Percentiles rank a stretch among this genome's conserved stretches.
These are phyloP conservation scores for Hyles vespertilio DNA, from an alignment of 1,140 invertebrate genomes.

Conservation along the genomic window DNA sequence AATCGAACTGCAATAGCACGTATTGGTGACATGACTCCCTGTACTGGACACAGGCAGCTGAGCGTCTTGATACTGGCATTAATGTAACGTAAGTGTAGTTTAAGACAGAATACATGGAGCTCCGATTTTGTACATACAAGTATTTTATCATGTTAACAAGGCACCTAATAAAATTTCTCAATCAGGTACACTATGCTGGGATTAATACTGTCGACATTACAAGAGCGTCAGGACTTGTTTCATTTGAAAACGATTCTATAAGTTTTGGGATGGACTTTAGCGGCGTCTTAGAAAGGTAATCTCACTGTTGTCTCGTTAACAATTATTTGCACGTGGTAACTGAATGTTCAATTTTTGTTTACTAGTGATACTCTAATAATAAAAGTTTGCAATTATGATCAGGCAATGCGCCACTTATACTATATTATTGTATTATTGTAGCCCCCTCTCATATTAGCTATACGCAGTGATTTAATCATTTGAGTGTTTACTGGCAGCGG, in stretches of 20 bases:
- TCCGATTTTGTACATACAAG: too few relatives aligned
- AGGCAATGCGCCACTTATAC: too few relatives aligned
- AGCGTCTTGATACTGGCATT: slow-evolving; percentile 16
- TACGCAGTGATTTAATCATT: too few relatives aligned
- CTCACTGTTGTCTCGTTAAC: too few relatives aligned
- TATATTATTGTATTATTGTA: too few relatives aligned
- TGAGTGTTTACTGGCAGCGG: slow-evolving; percentile 22
- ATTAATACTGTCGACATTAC: slow-evolving; percentile 24
- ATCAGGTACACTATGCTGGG: slow-evolving; percentile 36
- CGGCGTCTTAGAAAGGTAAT: slow-evolving; percentile 31
- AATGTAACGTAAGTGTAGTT: slow-evolving; percentile 21
- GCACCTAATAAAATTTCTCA: not conserved
- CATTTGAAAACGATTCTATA: slow-evolving; percentile 6
- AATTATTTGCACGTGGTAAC: too few relatives aligned
- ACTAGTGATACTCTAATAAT: too few relatives aligned
- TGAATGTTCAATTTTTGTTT: too few relatives aligned
- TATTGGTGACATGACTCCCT: slow-evolving; percentile 27
- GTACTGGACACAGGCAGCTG: slow-evolving; percentile 29
- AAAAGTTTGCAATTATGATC: too few relatives aligned
- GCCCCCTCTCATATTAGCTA: too few relatives aligned
- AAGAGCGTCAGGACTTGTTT: slow-evolving; percentile 21
- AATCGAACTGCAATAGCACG: slow-evolving; percentile 18
- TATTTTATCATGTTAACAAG: too few relatives aligned
- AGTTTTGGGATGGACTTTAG: slow-evolving; percentile 41
- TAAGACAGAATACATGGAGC: too few relatives aligned